A percentile compares a stretch with the other conserved stretches of the same genome.
phyloP scores from a whole-genome alignment of 2,113 vertebrate species.

The Brachionichthys hirsutus region DNA sequence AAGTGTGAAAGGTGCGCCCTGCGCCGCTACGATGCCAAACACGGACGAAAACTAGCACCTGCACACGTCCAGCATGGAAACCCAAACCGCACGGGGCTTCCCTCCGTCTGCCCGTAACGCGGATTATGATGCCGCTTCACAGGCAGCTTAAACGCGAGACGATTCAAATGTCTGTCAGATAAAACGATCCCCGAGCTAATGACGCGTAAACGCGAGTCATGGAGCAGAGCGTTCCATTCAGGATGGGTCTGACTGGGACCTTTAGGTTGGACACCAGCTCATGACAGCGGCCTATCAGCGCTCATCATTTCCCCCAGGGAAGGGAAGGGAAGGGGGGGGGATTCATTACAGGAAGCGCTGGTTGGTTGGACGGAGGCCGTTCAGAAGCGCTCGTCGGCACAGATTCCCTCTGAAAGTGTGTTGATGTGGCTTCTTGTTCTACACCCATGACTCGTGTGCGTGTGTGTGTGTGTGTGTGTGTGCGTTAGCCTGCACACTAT shows the following conservation, averaged over 20 bases:
- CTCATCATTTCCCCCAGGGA: constrained; percentile 9
- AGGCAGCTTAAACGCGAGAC: neutral
- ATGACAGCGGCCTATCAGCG: constrained; percentile 11
- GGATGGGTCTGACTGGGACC: constrained; percentile 30
- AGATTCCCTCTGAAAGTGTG: constrained; percentile 43
- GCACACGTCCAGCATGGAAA: constrained; percentile 42
- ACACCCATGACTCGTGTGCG: no score
- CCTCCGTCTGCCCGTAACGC: neutral
- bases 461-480: neutral
- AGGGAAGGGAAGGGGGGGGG: constrained; percentile 15
- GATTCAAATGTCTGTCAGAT: constrained; percentile 3
- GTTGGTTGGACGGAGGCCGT: constrained; percentile 22
- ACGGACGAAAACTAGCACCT: constrained; percentile 12
- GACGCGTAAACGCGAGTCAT: constrained; percentile 10
- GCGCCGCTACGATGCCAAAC: no score
- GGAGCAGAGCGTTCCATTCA: constrained; percentile 26
- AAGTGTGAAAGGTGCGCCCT: constrained; percentile 22
- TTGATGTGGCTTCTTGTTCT: no score
- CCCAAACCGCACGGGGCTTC: constrained; percentile 4
- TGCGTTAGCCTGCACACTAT: neutral
- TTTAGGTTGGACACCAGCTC: constrained; percentile 32
- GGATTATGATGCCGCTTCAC: neutral
- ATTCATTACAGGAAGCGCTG: constrained; percentile 41
- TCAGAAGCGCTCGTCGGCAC: constrained; percentile 26
- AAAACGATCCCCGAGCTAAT: constrained; percentile 6